These are phyloP conservation scores for Synergus laeviventris DNA, from an alignment of 2,888 invertebrate genomes.

Conservation along the genomic window DNA sequence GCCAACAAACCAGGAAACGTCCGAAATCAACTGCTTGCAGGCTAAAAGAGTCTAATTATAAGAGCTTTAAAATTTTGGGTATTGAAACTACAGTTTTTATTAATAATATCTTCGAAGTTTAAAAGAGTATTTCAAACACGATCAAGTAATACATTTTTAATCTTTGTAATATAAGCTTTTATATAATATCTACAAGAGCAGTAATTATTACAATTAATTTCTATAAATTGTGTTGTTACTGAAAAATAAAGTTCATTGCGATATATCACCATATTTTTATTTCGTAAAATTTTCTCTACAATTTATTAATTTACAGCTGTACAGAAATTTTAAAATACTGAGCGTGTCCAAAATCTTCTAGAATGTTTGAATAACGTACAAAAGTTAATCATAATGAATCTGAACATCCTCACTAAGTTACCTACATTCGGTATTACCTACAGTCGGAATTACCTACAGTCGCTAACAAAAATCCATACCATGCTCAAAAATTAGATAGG, in stretches of 20 bases:
- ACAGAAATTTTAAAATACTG: no score
- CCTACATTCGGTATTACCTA: no score
- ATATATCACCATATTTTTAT: background rate
- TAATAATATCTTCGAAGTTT: background rate
- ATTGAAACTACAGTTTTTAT: conserved; percentile 2
- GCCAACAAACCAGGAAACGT: background rate
- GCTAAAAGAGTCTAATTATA: background rate
- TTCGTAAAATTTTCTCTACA: background rate
- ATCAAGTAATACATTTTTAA: conserved; percentile 5
- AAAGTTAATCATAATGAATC: no score
- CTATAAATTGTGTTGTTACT: conserved; percentile 3
- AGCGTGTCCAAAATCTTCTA: no score
- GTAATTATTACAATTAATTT: background rate
- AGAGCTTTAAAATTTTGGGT: background rate
- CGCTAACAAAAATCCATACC: no score
- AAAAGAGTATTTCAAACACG: conserved; percentile 2
- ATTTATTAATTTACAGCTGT: no score
- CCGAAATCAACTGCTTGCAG: background rate
- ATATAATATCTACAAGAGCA: conserved; percentile 11
- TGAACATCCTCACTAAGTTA: no score
- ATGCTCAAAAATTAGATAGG: no score
- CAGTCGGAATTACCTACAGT: no score
- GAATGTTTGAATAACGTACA: no score
- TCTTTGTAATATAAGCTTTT: conserved; percentile 4
- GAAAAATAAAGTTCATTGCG: conserved; percentile 1